Base-by-base conservation (phyloP, 2,113 vertebrate genomes). In the Addax nasomaculatus region DNA sequence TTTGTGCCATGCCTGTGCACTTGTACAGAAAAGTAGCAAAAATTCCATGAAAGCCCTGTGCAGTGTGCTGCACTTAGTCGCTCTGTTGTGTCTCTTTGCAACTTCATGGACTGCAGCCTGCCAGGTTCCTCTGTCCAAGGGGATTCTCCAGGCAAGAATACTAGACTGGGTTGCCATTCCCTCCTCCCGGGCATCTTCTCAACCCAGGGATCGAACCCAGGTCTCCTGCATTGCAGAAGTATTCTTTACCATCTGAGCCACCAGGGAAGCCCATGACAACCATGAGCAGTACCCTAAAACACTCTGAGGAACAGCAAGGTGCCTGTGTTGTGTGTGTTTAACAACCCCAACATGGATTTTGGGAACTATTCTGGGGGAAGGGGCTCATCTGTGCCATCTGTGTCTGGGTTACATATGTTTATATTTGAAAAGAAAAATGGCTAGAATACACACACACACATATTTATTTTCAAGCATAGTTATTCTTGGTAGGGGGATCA, bases 211-310 rank as follows among this genome's bases (percentile, higher is more conserved):
- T 70, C 0, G 2, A 70, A 70, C 64, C 33, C 60, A 33, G 60
- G 64, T 21, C 64, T 70, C 64, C 17, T 70, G 64, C 64, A 21
- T 11, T 70, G 17, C 64, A 70, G 64, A n/a, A 70, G 33, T 17
- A 70, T 36, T 70, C 64, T 21, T 36, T 36, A 70, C 64, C n/a
- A 70, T 70, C 64, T 36, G n/a, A 70, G 64, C n/a, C n/a, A 36
- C 64, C n/a, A 36, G n/a, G 64, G 64, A 70, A 70, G n/a, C 64
- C n/a, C 64, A 70, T 70, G 17, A 36, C 17, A 70, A 70, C n/a
- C 64, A 80, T 96, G 43, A 96, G 58, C 14, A 85, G 70, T 86
- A 90, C 45, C 79, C 70, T 95, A 88, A 96, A 95, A 81, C 14
- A 36, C 53, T 97, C 33, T n/a, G 76, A 94, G 55, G 13, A 95